Evolutionary conservation across 2,113 vertebrate species (phyloP).

Genomic region (Dasyurus viverrinus): DNA sequence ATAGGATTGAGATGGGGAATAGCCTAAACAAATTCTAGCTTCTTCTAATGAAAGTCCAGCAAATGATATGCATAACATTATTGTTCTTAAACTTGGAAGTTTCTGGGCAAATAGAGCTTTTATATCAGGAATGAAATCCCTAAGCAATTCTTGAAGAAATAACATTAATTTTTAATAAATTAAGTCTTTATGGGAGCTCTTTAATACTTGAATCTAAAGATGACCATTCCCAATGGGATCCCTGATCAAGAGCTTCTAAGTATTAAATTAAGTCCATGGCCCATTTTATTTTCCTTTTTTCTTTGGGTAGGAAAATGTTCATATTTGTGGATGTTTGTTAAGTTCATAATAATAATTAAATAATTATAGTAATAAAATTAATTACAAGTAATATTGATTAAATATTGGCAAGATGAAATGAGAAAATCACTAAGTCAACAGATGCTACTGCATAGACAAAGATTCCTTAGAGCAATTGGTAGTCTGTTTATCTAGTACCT

Average conservation of each 20-base stretch:
- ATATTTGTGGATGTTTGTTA: neutral
- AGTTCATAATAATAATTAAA: neutral
- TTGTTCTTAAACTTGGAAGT: neutral
- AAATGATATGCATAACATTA: neutral
- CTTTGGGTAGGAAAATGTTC: neutral
- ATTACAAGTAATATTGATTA: neutral
- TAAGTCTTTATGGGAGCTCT: neutral
- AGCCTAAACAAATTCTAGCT: neutral
- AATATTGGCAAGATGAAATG: neutral
- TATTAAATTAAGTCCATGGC: neutral
- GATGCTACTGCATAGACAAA: neutral
- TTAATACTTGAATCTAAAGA: neutral
- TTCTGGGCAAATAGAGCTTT: neutral
- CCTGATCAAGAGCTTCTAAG: neutral
- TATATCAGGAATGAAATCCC: neutral
- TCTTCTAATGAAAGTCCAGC: neutral
- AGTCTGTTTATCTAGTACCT: neutral
- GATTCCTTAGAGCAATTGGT: neutral
- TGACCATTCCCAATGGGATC: neutral
- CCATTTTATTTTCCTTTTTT: neutral
- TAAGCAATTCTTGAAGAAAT: neutral
- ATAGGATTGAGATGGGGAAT: neutral
- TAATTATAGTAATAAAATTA: neutral
- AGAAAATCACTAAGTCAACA: neutral
- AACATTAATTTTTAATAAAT: neutral